Base-by-base conservation (phyloP, 2,888 invertebrate species). In the Lampropteryx suffumata region DNA sequence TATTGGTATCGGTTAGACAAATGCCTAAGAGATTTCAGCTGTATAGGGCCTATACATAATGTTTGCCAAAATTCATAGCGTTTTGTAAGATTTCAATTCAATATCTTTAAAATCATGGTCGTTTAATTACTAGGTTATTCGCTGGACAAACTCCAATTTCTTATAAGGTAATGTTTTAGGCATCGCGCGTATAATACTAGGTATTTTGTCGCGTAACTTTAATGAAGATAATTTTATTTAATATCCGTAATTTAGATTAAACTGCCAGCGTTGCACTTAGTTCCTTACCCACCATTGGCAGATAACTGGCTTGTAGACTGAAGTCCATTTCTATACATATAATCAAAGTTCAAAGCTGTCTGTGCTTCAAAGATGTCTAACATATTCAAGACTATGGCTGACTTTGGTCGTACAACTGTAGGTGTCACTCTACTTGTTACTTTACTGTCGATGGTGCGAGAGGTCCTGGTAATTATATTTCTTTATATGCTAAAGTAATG, bases 241-340 rank as follows among this genome's bases (percentile, higher is more conserved):
- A 51, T 55, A 50, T 54, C 45, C 34, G 47, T 61, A 61, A 55
- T 61, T 33, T 65, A 64, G 62, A 51, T 51, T 52, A 58, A 66
- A 65, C 70, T 71, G 73, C 73, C 73, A 72, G 67, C 69, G 69
- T 67, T 65, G 73, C 71, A 67, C 44, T 45, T 50, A 45, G 35
- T 14, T 4, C 29, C 44, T 41, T 32, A 30, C 28, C 9, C 21
- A 41, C 24, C 14, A 39, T 33, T 43, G 41, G 17, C 42, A 26
- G n/a, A 34, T 5, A 10, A 26, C 26, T 30, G 30, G 27, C n/a
- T n/a, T 10, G 30, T 11, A 10, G 7, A n/a, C n/a, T n/a, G n/a
- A n/a, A 17, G 17, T 17, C 4, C 17, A 17, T 4, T 17, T 17
- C 17, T 17, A 17, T 2, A 17, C 4, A 17, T n/a, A n/a, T n/a